Conservation (phyloP, 1,140 invertebrate genomes). For the Diplogasteroides magnus region DNA sequence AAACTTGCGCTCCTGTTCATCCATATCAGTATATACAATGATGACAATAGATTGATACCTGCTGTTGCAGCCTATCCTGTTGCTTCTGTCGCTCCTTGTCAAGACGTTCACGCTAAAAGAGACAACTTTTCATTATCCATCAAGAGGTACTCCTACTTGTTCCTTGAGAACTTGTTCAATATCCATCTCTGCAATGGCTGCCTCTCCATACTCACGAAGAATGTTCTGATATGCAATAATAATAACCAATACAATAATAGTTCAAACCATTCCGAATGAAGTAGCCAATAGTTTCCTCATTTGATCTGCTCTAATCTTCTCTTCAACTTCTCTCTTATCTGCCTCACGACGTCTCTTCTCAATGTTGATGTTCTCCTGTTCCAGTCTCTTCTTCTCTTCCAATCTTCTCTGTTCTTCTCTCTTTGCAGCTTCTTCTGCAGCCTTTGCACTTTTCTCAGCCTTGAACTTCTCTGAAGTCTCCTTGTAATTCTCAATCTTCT, state of each 20-base stretch:
- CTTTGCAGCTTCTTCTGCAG: constrained; percentile 37
- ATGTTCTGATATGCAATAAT: constrained; percentile 45
- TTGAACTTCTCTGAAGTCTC: constrained; percentile 42
- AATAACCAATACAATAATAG: constrained; percentile 19
- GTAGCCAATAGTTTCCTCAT: constrained; percentile 26
- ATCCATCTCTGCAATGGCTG: constrained; percentile 45
- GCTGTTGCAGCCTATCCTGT: constrained; percentile 26
- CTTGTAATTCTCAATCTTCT: constrained; percentile 51
- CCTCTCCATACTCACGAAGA: constrained; percentile 49
- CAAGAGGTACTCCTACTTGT: no score
- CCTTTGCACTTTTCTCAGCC: constrained; percentile 40
- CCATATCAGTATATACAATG: constrained; percentile 26
- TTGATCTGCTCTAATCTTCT: constrained; percentile 28
- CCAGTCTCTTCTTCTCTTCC: constrained; percentile 49
- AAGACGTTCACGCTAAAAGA: constrained; percentile 32
- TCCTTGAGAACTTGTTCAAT: constrained; percentile 45
- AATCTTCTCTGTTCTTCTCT: constrained; percentile 44
- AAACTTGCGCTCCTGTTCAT: constrained; percentile 55
- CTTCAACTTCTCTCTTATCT: constrained; percentile 39
- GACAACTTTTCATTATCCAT: no score
- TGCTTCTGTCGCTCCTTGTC: constrained; percentile 25
- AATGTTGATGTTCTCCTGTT: constrained; percentile 48
- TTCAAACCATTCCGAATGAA: background rate
- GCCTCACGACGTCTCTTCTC: constrained; percentile 41
- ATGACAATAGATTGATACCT: constrained; percentile 16